Evolutionary conservation across 1,140 invertebrate genomes (phyloP).

Genomic region (Pseudomyrmex sp.): DNA sequence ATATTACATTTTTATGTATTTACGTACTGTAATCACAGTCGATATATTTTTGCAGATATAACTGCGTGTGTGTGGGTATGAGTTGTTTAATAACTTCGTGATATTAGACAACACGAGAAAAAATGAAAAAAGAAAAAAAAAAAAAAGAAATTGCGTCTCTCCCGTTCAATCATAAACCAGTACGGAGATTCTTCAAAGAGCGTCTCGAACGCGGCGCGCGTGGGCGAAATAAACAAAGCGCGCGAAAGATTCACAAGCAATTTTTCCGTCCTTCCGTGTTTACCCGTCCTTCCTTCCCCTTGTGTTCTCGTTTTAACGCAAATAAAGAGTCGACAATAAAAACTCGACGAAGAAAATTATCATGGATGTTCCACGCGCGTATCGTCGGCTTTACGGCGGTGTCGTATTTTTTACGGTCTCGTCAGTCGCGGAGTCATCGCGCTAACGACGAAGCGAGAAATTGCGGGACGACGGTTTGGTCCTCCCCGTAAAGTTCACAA

Average conservation of each 20-base stretch:
- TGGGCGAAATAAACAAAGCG: constrained; percentile 13
- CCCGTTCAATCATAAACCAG: too few relatives aligned
- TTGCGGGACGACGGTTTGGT: constrained; percentile 29
- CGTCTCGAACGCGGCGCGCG: neutral
- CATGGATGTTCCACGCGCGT: neutral
- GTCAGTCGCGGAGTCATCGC: neutral
- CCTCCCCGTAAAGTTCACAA: constrained; percentile 2
- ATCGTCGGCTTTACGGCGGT: constrained; percentile 18
- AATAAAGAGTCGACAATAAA: constrained; percentile 4
- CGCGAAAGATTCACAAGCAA: neutral
- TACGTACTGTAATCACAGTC: too few relatives aligned
- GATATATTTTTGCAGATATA: too few relatives aligned
- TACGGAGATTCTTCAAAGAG: too few relatives aligned
- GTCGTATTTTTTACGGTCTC: constrained; percentile 13
- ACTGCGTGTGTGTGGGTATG: too few relatives aligned
- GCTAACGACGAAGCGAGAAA: constrained; percentile 33
- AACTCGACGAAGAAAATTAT: constrained; percentile 37
- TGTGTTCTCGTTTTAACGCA: neutral
- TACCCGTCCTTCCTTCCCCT: neutral
- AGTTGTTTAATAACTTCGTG: too few relatives aligned
- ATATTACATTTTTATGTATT: too few relatives aligned
- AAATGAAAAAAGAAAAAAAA: neutral
- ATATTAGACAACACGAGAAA: too few relatives aligned
- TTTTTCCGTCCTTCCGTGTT: neutral
- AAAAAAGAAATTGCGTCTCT: too few relatives aligned